Conservation (phyloP, 2,797 vertebrate species). For the Clamator glandarius region DNA sequence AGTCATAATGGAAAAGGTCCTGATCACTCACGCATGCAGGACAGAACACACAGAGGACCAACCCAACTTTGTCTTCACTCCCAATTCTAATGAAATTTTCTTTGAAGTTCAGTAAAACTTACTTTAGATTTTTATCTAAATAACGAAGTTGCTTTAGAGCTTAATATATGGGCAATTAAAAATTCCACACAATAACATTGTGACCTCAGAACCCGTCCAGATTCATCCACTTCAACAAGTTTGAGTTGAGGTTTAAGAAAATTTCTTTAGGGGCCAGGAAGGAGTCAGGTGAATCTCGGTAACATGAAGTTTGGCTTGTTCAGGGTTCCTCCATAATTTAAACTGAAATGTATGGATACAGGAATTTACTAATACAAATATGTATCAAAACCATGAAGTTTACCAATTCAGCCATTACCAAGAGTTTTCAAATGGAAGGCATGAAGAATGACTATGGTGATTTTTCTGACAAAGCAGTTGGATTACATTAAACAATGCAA, state of each 20-base stretch:
- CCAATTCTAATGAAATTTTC: background rate
- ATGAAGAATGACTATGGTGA: background rate
- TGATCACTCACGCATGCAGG: background rate
- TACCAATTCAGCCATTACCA: background rate
- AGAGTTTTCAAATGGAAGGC: background rate
- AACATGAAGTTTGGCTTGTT: background rate
- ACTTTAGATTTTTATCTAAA: background rate
- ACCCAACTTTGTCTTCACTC: background rate
- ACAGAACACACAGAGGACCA: background rate
- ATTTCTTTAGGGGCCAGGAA: background rate
- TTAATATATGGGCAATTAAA: background rate
- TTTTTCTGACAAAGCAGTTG: background rate
- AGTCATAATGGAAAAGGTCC: background rate
- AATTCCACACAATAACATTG: background rate
- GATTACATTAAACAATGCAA: background rate
- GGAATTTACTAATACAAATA: background rate
- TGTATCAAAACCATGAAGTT: background rate
- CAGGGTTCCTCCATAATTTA: background rate
- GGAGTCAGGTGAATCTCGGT: background rate
- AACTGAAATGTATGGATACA: fast-evolving
- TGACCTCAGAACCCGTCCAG: background rate
- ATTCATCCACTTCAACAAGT: background rate
- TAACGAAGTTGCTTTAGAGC: background rate
- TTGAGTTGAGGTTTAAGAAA: background rate
- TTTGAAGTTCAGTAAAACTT: background rate